Conservation (phyloP, 2,797 vertebrate species). For the Luscinia megarhynchos region DNA sequence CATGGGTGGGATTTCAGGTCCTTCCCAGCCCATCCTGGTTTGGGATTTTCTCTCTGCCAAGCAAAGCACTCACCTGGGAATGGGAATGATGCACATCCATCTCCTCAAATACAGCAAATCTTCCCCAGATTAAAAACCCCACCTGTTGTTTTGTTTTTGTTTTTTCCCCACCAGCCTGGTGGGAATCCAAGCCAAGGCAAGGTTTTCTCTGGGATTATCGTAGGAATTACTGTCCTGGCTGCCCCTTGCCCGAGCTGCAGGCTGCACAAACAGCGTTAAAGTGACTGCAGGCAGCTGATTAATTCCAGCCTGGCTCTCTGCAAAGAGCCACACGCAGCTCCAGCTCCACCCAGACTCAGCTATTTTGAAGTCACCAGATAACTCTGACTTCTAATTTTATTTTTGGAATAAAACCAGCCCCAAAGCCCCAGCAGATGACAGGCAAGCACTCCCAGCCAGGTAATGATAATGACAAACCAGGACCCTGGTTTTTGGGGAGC, state of each 20-base stretch:
- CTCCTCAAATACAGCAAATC: no score
- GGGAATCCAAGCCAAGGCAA: no score
- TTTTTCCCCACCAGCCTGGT: no score
- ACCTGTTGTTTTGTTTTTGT: no score
- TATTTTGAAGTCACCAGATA: neutral
- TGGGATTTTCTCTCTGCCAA: no score
- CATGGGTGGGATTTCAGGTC: no score
- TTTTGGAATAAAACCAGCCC: neutral
- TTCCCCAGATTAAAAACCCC: no score
- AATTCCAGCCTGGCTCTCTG: neutral
- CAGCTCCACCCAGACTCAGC: neutral
- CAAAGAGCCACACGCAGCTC: neutral
- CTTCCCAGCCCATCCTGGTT: no score
- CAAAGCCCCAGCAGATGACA: rapidly evolving
- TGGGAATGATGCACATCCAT: no score
- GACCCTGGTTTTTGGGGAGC: neutral
- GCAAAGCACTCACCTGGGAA: no score
- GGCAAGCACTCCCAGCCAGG: neutral
- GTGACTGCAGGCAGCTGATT: neutral
- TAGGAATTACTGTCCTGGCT: rapidly evolving
- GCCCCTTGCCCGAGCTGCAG: rapidly evolving
- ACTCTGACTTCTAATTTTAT: neutral
- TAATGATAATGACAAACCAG: neutral
- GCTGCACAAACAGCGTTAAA: rapidly evolving
- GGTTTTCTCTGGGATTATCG: neutral